These are phyloP conservation scores for Pseudomyrmex gracilis DNA, from an alignment of 1,140 invertebrate genomes.

Conservation along the genomic window DNA sequence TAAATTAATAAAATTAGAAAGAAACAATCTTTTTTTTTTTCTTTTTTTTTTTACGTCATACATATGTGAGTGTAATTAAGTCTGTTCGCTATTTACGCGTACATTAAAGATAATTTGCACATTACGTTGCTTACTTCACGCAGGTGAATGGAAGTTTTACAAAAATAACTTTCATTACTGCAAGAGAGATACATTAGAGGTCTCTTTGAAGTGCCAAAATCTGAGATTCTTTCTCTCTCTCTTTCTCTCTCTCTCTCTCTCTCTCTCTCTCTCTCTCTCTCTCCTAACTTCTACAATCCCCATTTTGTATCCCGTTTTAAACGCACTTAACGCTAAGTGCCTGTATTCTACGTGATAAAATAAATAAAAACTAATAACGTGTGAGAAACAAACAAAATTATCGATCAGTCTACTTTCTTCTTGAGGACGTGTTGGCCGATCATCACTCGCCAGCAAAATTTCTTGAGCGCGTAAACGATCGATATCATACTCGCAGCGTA, in stretches of 20 bases:
- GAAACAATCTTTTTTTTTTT: background rate
- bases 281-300: background rate
- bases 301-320: background rate
- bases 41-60: background rate
- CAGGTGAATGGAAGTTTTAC: background rate
- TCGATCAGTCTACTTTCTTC: slow-evolving; percentile 66
- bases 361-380: slow-evolving; percentile 50
- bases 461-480: slow-evolving; percentile 70
- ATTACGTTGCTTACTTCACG: background rate
- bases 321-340: background rate
- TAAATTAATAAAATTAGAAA: slow-evolving; percentile 5
- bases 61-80: no score
- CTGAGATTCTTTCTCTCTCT: background rate
- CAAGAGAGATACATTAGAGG: slow-evolving; percentile 17
- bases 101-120: background rate
- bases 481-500: slow-evolving; percentile 64
- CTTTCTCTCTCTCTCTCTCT: no score
- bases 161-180: background rate
- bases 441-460: slow-evolving; percentile 68
- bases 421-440: slow-evolving; percentile 42
- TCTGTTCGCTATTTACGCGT: no score
- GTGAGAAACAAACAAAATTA: background rate
- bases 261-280: no score
- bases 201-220: slow-evolving; percentile 13
- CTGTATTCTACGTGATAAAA: slow-evolving; percentile 33